These are phyloP conservation scores for Mustela nigripes DNA, from an alignment of 2,113 vertebrate species.

Conservation along the genomic window DNA sequence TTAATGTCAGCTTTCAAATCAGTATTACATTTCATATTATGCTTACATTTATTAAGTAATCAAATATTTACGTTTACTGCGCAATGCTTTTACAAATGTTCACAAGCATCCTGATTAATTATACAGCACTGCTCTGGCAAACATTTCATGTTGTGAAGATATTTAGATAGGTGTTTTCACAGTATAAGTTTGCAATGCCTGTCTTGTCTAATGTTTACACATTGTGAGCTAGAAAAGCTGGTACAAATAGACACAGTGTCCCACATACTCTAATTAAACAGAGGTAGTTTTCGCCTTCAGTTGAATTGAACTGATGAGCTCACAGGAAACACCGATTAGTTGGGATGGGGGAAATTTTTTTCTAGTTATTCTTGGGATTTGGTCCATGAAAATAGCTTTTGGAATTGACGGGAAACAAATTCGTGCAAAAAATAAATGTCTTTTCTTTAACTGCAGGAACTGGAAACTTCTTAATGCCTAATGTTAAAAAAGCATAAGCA, in stretches of 20 bases:
- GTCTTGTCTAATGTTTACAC: neutral
- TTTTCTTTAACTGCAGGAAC: constrained; percentile 49
- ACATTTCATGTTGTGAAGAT: neutral
- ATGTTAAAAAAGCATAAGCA: neutral
- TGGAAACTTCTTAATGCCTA: constrained; percentile 13
- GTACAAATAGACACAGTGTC: neutral
- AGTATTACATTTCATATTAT: constrained; percentile 17
- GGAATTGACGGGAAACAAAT: neutral
- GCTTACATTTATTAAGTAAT: constrained; percentile 33
- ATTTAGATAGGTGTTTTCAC: neutral
- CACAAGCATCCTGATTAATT: neutral
- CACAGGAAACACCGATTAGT: constrained; percentile 26
- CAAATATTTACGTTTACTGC: constrained; percentile 35
- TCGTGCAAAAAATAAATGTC: neutral
- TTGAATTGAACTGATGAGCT: neutral
- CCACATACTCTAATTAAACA: neutral
- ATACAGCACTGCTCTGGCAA: constrained; percentile 1
- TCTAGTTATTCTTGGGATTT: constrained; percentile 45
- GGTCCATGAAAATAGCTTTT: constrained; percentile 11
- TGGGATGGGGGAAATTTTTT: neutral
- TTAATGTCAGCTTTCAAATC: constrained; percentile 55
- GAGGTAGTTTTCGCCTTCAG: neutral
- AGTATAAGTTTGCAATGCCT: neutral
- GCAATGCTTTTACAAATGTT: neutral
- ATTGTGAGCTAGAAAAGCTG: neutral